Percentiles rank a stretch among this genome's conserved stretches.
Conservation (phyloP, 1,140 invertebrate genomes). For the Cydia fagiglandana region DNA sequence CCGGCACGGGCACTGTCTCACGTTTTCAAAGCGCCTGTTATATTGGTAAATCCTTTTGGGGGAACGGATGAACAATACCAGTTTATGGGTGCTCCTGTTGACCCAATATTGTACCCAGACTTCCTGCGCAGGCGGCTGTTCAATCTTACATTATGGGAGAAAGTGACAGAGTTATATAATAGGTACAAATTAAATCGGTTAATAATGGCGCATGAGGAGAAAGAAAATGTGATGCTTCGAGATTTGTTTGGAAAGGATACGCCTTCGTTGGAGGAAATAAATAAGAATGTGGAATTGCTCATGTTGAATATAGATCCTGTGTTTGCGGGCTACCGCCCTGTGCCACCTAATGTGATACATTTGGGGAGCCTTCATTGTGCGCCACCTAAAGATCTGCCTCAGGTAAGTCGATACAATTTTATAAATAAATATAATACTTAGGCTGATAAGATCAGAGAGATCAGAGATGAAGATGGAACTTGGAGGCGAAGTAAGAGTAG, state of each 20-base stretch:
- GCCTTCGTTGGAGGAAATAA: neutral
- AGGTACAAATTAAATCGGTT: neutral
- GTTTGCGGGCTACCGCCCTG: neutral
- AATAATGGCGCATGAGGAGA: neutral
- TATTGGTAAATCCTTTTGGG: conserved; percentile 12
- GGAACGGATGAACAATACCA: neutral
- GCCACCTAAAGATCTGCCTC: conserved; percentile 48
- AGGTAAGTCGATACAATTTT: neutral
- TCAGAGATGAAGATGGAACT: no score
- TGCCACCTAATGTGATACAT: conserved; percentile 49
- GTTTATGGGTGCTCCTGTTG: neutral
- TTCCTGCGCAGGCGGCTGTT: neutral
- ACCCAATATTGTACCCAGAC: conserved; percentile 14
- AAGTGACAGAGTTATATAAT: conserved; percentile 11
- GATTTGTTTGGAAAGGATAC: neutral
- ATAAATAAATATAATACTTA: no score
- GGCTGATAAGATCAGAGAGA: no score
- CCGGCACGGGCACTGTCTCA: conserved; percentile 10
- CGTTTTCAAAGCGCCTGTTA: conserved; percentile 26
- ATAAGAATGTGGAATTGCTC: neutral
- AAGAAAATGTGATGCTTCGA: neutral
- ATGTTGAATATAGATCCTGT: neutral
- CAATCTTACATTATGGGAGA: conserved; percentile 32
- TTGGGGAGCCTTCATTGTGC: conserved; percentile 68
- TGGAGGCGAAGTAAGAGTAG: no score